Evolutionary conservation across 2,113 vertebrate species (phyloP), one percentile per base, ranked within the genome.

Genomic region (Zosterops lateralis): DNA sequence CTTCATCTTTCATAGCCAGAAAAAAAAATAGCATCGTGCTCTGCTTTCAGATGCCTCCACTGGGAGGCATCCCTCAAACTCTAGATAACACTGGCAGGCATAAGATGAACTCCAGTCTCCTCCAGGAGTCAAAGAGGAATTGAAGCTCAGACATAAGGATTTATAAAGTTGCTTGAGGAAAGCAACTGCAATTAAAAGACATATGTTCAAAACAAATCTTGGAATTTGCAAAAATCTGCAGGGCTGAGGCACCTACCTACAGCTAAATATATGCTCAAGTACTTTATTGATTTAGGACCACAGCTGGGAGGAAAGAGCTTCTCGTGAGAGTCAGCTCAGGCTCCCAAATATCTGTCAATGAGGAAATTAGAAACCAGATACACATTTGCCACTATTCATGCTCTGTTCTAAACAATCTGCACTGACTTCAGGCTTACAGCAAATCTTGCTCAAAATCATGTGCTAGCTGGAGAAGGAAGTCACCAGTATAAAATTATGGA

Each of bases 61-160:
- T 89, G 81, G 78, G 89, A 97, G 51, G 84, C 90, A 85, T 93
- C 77, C 60, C 78, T 96, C 93, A 95, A 95, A 93, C 8, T 1
- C 61, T 26, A 66, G 54, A 83, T 86, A 96, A 61, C 66, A 17
- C 51, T 76, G 47, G 71, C 89, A 89, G 65, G 66, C 1, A 0
- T 14, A n/a, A 77, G 36, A 77, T 24, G 64, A 93, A 87, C 38
- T 76, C 81, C 2, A 3, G 24, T n/a, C 42, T 91, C 81, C 64
- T 91, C 60, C 78, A 83, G 66, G 47, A 87, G 26, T 31, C 15
- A 48, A 92, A 83, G 44, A 65, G 17, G 81, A 84, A 72, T 47
- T 66, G 74, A 87, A 91, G 62, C 9, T 92, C 54, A 81, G 56
- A 68, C 31, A 34, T 13, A 1, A 79, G 62, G 71, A 90, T 78